A percentile compares a stretch with the other conserved stretches of the same genome.
phyloP scores from a whole-genome alignment of 2,113 vertebrate species.

The Apeltes quadracus region DNA sequence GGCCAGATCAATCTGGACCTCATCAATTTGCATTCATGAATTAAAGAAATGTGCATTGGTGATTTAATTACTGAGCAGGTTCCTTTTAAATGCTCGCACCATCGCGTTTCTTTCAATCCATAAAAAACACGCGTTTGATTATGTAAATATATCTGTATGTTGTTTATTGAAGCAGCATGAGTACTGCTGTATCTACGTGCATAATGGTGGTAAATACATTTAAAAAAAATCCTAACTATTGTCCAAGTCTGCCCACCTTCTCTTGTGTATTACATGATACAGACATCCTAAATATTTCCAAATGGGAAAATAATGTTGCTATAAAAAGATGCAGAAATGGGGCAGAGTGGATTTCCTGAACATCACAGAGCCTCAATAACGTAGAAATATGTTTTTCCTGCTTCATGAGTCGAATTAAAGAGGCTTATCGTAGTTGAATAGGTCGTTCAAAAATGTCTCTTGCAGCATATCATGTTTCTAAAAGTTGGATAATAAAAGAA shows the following conservation, averaged over 20 bases:
- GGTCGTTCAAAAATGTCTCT: background rate
- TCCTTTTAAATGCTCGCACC: background rate
- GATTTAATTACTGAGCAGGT: constrained; percentile 4
- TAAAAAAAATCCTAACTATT: background rate
- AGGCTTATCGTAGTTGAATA: background rate
- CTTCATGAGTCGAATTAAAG: background rate
- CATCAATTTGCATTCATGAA: constrained; percentile 18
- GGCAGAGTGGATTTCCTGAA: background rate
- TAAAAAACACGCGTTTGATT: background rate
- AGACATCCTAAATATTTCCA: background rate
- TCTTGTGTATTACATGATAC: background rate
- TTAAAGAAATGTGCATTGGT: background rate
- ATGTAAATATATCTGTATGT: background rate
- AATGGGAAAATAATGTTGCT: background rate
- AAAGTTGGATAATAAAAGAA: background rate
- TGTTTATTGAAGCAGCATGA: background rate
- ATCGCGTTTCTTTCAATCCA: background rate
- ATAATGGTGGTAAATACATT: background rate
- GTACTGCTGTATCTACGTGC: background rate
- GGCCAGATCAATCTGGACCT: constrained; percentile 14
- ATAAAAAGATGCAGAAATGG: background rate
- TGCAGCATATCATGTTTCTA: background rate
- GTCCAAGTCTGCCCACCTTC: background rate
- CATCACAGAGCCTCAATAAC: background rate
- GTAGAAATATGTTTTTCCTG: background rate